These are phyloP conservation scores for Medauroidea extradentata DNA, from an alignment of 1,140 invertebrate genomes.

Conservation along the genomic window DNA sequence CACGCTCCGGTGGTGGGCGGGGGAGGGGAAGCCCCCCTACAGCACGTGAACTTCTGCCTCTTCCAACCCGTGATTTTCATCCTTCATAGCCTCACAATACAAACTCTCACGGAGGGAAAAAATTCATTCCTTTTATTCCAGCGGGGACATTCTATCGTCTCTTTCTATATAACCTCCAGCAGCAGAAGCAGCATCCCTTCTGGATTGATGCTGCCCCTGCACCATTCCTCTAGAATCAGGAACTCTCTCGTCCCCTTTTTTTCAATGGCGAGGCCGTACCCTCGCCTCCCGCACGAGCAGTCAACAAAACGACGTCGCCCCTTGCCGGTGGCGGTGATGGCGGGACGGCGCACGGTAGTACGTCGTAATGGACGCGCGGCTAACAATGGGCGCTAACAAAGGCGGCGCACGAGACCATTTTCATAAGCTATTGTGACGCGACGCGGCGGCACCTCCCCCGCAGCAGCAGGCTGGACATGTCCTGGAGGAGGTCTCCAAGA, in stretches of 20 bases:
- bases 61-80: conserved; percentile 16
- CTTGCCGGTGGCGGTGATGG: too few species aligned
- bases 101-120: conserved; percentile 5
- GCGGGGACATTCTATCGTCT: too few species aligned
- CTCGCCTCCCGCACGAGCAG: conserved; percentile 4
- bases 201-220: neutral
- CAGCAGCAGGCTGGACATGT: too few species aligned
- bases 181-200: conserved; percentile 12
- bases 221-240: conserved; percentile 12
- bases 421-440: conserved; percentile 26
- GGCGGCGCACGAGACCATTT: conserved; percentile 24
- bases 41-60: too few species aligned
- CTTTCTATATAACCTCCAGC: too few species aligned
- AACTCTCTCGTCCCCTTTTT: neutral
- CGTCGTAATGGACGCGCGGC: conserved; percentile 22
- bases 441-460: too few species aligned
- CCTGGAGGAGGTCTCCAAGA: too few species aligned
- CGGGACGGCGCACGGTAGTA: conserved; percentile 21
- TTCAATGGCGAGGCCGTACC: too few species aligned
- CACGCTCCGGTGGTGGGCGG: too few species aligned
- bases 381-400: conserved; percentile 27
- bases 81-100: conserved; percentile 25
- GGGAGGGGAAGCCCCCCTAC: too few species aligned
- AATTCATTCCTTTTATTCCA: conserved; percentile 23
- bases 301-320: conserved; percentile 24